Base-by-base conservation (phyloP, 64 coral and sea anemone species). In the Trachythela sp. region DNA sequence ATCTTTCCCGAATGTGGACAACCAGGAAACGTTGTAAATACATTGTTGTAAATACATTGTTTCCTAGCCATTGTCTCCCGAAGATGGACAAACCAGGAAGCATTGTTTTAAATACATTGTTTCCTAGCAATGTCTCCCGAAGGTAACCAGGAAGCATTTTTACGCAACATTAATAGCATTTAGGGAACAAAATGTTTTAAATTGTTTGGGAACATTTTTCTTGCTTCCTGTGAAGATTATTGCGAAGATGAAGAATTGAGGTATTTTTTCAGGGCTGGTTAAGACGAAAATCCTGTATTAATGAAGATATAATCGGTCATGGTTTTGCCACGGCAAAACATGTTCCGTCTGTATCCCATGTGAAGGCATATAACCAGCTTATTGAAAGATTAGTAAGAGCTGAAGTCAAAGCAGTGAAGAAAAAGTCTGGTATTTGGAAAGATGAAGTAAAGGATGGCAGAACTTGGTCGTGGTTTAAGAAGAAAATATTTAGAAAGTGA, bases 391-490 rank as follows among this genome's bases (percentile, higher is more conserved):
- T 80, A 37, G 75, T 80, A 20, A 35, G 37, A 37, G 75, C 34
- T 37, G 75, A 80, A 80, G 37, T 39, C 20, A 80, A 38, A 38
- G 75, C 75, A 14, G 10, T 80, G 20, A 80, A 80, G 33, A 80
- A 38, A 39, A 80, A 80, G 37, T 37, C 75, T 13, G 75, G 75
- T 37, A 80, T 80, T 5, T 80, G 75, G 75, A 80, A 80, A 80
- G 20, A 80, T 4, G 75, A 80, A 29, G 17, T 9, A 35, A 7
- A 18, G 15, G 37, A 2, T 80, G 31, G 34, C 14, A 80, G 75
- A 36, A 35, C 20, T 37, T 80, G 75, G 75, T 18, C 31, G 13
- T 80, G 75, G 4, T 80, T 80, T 30, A 80, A 38, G 30, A 80
- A 35, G 4, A 80, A 80, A 80, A 37, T 80, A 13, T 80, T 80